Evolutionary conservation across 2,888 invertebrate species (phyloP).

Genomic region (Pardosa pseudoannulata): DNA sequence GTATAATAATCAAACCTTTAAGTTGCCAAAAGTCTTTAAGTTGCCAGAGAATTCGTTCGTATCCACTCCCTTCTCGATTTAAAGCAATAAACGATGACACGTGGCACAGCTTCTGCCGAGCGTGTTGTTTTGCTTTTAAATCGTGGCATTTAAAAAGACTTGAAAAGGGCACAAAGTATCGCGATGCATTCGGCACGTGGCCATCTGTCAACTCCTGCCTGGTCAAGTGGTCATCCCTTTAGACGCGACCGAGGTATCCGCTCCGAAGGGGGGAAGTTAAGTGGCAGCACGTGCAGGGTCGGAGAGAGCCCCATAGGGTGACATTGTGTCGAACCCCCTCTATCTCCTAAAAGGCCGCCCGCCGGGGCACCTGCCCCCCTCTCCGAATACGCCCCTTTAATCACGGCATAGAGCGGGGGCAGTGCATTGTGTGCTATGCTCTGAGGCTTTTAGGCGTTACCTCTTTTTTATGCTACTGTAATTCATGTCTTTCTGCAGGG

Average conservation of each 20-base stretch:
- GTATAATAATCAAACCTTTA: no score
- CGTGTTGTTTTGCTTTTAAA: no score
- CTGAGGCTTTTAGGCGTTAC: background rate
- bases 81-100: no score
- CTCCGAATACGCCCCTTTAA: background rate
- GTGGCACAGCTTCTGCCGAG: no score
- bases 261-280: constrained; percentile 47
- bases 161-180: background rate
- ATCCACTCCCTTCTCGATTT: no score
- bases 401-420: background rate
- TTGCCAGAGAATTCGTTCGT: no score
- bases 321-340: constrained; percentile 16
- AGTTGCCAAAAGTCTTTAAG: no score
- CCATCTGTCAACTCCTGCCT: constrained; percentile 57
- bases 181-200: constrained; percentile 38
- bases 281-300: constrained; percentile 60
- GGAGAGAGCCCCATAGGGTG: constrained; percentile 49
- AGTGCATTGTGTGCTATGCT: background rate
- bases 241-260: background rate
- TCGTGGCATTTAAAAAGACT: background rate
- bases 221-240: constrained; percentile 51
- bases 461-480: no score
- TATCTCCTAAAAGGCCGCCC: constrained; percentile 39
- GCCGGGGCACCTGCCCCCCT: constrained; percentile 60
- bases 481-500: no score